Evolutionary conservation across 1,140 invertebrate species (phyloP), one percentile per base, ranked within the genome.

Genomic region (Drosophila sproati): DNA sequence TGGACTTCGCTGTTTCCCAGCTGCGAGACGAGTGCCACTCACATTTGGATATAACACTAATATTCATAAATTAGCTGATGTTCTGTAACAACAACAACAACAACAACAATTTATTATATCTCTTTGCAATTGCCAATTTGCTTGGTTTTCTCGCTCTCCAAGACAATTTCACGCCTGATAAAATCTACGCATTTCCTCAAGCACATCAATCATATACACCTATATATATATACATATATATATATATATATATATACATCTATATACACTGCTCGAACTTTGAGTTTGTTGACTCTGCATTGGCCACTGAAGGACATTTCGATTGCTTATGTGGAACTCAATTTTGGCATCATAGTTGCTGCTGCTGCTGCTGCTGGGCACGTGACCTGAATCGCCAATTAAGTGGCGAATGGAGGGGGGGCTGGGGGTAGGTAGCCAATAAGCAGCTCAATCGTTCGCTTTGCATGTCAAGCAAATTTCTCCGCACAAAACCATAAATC

Each of bases 241-340:
- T 59, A 20, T 32, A 20, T 59, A 43, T 8, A 43, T 2, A 7
- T 28, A 31, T 3, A 7, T 39, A 41, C 7, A 43, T n/a, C 4
- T 57, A 41, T 57, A 28, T 10, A 28, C 8, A n/a, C 47, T 20
- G 20, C 20, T 20, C 20, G 20, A 20, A n/a, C 37, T 43, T 43
- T 43, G 34, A 73, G 71, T 73, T 73, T 69, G 64, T 73, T 73
- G 71, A 73, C 71, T 61, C 29, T 56, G 31, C 39, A n/a, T 0
- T 20, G 39, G 39, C 39, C 32, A 5, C 50, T 64, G 71, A 73
- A 73, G 71, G 71, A 73, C 71, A 69, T 34, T 37, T 32, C 55
- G 55, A 41, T 43, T 48, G 37, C 5, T 12, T 31, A 31, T 57
- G 39, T 43, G 55, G 12, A 50, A 43, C 59, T 63, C 51, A 62